Conservation (phyloP, 2,888 invertebrate species). For the Parapristionchus giblindavisi region DNA sequence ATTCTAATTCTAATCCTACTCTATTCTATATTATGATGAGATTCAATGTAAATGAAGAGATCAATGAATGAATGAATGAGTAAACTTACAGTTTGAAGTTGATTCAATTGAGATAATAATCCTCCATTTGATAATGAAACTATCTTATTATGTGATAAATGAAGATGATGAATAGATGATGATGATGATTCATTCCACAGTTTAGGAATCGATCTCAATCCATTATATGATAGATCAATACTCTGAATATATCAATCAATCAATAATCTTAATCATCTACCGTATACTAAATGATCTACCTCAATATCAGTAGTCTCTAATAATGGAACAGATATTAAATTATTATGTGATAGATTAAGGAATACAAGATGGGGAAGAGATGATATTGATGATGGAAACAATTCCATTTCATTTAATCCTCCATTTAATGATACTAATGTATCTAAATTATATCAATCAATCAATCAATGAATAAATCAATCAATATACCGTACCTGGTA, state of each 20-base stretch:
- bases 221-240: conserved; percentile 21
- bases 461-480: neutral
- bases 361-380: conserved; percentile 53
- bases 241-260: too few species aligned
- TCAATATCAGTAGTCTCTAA: conserved; percentile 10
- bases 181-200: conserved; percentile 6
- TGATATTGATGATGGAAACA: conserved; percentile 54
- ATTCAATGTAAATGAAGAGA: too few species aligned
- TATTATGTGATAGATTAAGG: conserved; percentile 59
- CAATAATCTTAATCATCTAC: too few species aligned
- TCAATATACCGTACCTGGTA: neutral
- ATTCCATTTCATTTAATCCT: conserved; percentile 53
- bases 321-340: neutral
- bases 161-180: conserved; percentile 3
- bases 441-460: conserved; percentile 37
- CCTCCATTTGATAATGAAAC: neutral
- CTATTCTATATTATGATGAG: neutral
- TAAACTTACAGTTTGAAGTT: conserved; percentile 15
- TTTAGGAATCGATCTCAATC: neutral
- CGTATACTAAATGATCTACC: too few species aligned
- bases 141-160: conserved; percentile 19
- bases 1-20: neutral
- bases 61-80: too few species aligned
- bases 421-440: conserved; percentile 58
- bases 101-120: neutral